These are phyloP conservation scores for Apis florea DNA, from an alignment of 1,140 invertebrate genomes.

Conservation along the genomic window DNA sequence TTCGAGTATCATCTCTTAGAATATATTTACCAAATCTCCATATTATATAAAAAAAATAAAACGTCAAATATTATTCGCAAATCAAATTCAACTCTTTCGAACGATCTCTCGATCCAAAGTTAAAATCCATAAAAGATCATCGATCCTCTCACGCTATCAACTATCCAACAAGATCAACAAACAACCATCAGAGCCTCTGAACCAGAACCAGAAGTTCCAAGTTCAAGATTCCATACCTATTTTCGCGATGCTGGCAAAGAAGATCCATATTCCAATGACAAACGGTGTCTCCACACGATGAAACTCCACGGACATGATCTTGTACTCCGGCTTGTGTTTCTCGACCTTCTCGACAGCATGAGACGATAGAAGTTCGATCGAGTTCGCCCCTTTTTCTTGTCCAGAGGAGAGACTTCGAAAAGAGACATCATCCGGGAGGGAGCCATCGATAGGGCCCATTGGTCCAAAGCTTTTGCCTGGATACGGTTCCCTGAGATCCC, in stretches of 20 bases:
- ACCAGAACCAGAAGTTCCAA: background rate
- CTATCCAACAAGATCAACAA: background rate
- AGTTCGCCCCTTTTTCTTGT: constrained; percentile 38
- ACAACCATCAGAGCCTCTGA: background rate
- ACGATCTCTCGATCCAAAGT: background rate
- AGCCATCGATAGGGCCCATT: constrained; percentile 71
- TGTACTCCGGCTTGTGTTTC: constrained; percentile 79
- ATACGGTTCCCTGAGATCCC: constrained; percentile 66
- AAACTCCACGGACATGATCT: constrained; percentile 92
- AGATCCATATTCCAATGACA: constrained; percentile 96
- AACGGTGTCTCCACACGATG: constrained; percentile 94
- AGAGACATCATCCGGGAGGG: constrained; percentile 64
- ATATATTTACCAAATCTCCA: too few relatives aligned
- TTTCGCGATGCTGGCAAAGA: constrained; percentile 96
- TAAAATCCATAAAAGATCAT: background rate
- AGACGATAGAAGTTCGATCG: constrained; percentile 39
- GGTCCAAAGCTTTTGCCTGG: constrained; percentile 75
- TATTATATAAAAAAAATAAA: too few relatives aligned
- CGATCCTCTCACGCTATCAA: background rate
- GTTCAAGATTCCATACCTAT: constrained; percentile 85
- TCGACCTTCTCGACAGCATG: constrained; percentile 57
- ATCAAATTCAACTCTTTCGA: too few relatives aligned
- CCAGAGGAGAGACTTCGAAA: constrained; percentile 62
- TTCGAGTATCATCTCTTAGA: too few relatives aligned
- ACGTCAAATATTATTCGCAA: too few relatives aligned